Evolutionary conservation across 2,888 invertebrate species (phyloP), one percentile per base, ranked within the genome.

Genomic region (Cerceris ruficornis): DNA sequence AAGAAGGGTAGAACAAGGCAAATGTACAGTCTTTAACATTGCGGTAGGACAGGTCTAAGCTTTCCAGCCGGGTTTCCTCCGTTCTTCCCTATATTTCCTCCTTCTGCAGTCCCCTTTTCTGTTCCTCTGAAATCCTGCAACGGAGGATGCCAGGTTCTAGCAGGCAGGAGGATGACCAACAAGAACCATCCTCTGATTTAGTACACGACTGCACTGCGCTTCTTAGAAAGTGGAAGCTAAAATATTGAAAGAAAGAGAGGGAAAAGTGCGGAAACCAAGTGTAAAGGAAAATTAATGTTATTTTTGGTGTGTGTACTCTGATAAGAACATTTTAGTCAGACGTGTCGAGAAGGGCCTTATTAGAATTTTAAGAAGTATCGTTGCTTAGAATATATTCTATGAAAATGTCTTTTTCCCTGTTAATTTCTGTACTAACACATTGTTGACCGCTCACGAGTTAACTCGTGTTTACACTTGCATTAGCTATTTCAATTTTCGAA

Each of bases 131-230:
- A 58, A 71, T 76, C 69, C 69, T 80, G 59, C 69, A 54, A 55
- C 43, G 59, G 66, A 52, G 59, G 64, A 69, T 71, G 66, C 58
- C 50, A 60, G 42, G 67, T 65, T 57, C 80, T 72, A 71, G 79
- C 62, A 80, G 75, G 60, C 70, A 70, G 72, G 69, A 59, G 65
- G 72, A 70, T 81, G 84, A 82, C 84, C 83, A 88, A 85, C 85
- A 89, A 88, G 87, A 87, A 88, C 86, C 84, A 78, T 82, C 55
- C 82, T 79, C 89, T 91, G 91, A 91, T 90, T 91, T 90, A 91
- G 89, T 91, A 85, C 87, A 85, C 81, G 84, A 82, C 85, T 84
- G 85, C 86, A 84, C 82, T 86, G 87, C 82, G 86, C 87, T 86
- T 86, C 87, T 82, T 84, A 71, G 68, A 78, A 65, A 73, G 55